phyloP scores from a whole-genome alignment of 1,140 invertebrate species.

The Maniola jurtina region DNA sequence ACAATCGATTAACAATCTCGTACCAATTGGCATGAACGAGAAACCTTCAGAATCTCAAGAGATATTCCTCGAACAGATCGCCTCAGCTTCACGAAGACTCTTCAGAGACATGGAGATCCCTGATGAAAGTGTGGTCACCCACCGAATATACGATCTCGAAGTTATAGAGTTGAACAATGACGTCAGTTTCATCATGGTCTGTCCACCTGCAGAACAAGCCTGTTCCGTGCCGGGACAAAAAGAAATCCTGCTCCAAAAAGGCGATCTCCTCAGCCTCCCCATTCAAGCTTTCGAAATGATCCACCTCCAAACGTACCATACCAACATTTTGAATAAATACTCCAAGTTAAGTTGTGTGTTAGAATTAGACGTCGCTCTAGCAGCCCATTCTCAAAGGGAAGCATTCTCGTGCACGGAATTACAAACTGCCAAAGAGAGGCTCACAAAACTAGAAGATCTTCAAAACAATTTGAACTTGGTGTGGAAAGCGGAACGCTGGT shows the following conservation, averaged over 20 bases:
- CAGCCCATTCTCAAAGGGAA: conserved; percentile 94
- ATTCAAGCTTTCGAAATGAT: conserved; percentile 95
- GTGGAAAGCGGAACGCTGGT: conserved; percentile 96
- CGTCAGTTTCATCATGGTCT: conserved; percentile 93
- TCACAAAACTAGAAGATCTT: conserved; percentile 89
- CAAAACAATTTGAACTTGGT: conserved; percentile 89
- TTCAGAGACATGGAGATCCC: conserved; percentile 90
- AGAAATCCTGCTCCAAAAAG: conserved; percentile 88
- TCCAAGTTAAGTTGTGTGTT: conserved; percentile 94
- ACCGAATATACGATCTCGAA: conserved; percentile 93
- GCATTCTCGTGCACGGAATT: conserved; percentile 95
- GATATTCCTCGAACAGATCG: conserved; percentile 87
- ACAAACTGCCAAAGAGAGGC: conserved; percentile 89
- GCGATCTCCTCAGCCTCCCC: conserved; percentile 90
- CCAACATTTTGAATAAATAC: conserved; percentile 92
- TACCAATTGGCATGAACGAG: conserved; percentile 72
- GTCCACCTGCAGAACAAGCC: conserved; percentile 93
- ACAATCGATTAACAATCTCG: conserved; percentile 74
- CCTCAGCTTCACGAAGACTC: conserved; percentile 84
- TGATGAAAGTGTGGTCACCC: conserved; percentile 82
- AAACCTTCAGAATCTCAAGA: conserved; percentile 86
- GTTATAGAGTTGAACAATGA: conserved; percentile 93
- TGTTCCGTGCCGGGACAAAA: conserved; percentile 94
- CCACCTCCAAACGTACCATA: conserved; percentile 94
- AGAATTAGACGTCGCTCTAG: conserved; percentile 94